Evolutionary conservation across 2,797 vertebrate species (phyloP).

Genomic region (Cossypha caffra): DNA sequence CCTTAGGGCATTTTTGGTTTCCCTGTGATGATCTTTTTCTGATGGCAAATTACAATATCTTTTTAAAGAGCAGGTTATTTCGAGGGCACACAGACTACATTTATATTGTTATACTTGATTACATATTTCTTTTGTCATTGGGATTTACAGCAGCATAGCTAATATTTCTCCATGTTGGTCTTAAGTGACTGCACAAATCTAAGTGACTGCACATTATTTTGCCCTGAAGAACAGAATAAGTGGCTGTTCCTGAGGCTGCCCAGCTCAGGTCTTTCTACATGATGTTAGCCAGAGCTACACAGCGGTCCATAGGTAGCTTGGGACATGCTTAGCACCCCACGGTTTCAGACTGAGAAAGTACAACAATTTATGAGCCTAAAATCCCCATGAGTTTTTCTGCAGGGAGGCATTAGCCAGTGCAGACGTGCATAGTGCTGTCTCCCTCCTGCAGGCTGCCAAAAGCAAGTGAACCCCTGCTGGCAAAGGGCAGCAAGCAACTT

Average conservation of each 20-base stretch:
- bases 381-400: background rate
- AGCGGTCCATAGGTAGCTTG: background rate
- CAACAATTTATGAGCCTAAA: background rate
- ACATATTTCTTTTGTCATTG: background rate
- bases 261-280: background rate
- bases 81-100: background rate
- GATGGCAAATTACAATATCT: background rate
- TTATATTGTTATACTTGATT: background rate
- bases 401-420: background rate
- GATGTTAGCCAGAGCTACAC: background rate
- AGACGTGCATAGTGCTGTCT: rapidly evolving
- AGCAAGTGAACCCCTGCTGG: rapidly evolving
- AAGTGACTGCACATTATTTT: background rate
- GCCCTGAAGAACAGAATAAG: background rate
- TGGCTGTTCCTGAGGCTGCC: background rate
- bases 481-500: background rate
- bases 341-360: background rate
- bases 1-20: background rate
- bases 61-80: background rate
- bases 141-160: background rate
- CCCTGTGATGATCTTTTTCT: background rate
- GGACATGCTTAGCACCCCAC: background rate
- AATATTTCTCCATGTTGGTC: background rate
- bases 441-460: background rate
- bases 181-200: background rate